A percentile compares a stretch with the other conserved stretches of the same genome.
phyloP scores from a whole-genome alignment of 1,140 invertebrate genomes.

The Apocrypta bakeri region DNA sequence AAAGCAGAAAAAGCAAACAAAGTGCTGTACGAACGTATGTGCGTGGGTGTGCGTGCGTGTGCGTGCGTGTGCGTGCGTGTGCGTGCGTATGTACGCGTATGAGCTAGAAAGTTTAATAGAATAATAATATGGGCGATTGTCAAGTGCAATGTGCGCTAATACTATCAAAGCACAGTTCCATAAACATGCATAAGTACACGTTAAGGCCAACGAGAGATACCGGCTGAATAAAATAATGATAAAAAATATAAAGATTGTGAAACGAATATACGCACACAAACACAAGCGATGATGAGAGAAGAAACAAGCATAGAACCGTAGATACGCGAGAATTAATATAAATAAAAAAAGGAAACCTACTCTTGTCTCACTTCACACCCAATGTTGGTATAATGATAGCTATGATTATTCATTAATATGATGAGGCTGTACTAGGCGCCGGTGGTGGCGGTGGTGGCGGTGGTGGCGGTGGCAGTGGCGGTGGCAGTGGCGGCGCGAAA shows the following conservation, averaged over 20 bases:
- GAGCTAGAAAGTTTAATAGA: neutral
- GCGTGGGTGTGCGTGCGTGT: too few relatives aligned
- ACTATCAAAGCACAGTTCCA: slow-evolving; percentile 34
- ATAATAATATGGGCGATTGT: slow-evolving; percentile 4
- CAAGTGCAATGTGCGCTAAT: neutral
- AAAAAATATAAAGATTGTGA: neutral
- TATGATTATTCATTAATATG: slow-evolving; percentile 19
- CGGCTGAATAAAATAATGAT: neutral
- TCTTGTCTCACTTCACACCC: slow-evolving; percentile 21
- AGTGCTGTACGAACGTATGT: neutral
- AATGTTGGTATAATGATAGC: slow-evolving; percentile 31
- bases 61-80: too few relatives aligned
- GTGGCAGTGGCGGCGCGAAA: slow-evolving; percentile 41
- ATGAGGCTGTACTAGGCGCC: too few relatives aligned
- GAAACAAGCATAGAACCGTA: neutral
- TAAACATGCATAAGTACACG: neutral
- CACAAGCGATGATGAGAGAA: neutral
- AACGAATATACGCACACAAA: neutral
- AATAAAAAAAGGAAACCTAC: slow-evolving; percentile 8
- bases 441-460: neutral
- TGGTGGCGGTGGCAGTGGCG: neutral
- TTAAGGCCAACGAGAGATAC: neutral
- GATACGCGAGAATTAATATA: slow-evolving; percentile 14
- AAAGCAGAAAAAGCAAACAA: neutral
- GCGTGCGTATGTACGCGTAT: too few relatives aligned